Conservation (phyloP, 2,113 vertebrate species). For the Lagenorhynchus albirostris region DNA sequence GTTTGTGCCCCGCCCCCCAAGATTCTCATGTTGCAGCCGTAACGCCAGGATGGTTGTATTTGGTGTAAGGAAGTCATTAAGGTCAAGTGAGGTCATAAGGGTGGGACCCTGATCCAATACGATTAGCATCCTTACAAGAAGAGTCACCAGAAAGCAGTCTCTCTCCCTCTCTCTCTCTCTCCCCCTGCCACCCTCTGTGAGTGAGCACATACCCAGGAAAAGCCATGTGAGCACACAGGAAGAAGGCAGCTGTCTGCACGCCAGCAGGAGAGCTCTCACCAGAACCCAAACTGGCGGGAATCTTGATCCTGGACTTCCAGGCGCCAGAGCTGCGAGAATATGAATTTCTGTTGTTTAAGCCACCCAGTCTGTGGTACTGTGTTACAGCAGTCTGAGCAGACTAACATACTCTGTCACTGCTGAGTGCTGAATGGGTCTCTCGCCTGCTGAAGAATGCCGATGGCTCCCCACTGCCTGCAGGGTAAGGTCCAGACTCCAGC, state of each 20-base stretch:
- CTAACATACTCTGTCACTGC: neutral
- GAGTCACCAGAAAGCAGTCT: neutral
- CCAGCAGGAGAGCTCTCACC: neutral
- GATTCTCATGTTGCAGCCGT: neutral
- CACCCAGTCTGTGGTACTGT: neutral
- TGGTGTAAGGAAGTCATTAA: neutral
- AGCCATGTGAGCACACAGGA: neutral
- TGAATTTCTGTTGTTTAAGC: neutral
- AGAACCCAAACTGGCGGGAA: neutral
- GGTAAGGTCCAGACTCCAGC: neutral
- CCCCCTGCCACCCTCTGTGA: neutral
- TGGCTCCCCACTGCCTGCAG: neutral
- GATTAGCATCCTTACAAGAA: neutral
- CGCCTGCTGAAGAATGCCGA: neutral
- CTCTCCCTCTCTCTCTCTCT: no score
- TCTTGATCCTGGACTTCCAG: neutral
- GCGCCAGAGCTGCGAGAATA: neutral
- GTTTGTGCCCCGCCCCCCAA: neutral
- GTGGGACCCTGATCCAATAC: neutral
- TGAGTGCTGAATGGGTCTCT: neutral
- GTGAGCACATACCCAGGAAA: neutral
- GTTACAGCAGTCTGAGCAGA: neutral
- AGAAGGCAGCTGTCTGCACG: neutral
- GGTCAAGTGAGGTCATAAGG: neutral
- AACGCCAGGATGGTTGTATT: neutral